These are phyloP conservation scores for Xanthia togata DNA, from an alignment of 2,888 invertebrate genomes.

Conservation along the genomic window DNA sequence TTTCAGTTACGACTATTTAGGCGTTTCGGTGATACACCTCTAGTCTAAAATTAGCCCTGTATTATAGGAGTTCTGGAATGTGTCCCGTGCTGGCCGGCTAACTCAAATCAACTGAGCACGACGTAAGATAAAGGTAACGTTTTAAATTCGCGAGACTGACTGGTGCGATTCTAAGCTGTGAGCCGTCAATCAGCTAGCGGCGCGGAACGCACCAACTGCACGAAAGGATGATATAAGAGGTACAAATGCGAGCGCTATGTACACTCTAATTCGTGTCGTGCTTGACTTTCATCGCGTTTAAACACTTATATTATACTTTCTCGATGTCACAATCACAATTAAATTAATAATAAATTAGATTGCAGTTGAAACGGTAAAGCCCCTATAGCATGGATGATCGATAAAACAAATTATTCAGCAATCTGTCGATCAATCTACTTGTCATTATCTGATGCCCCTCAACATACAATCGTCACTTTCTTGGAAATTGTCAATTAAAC, in stretches of 20 bases:
- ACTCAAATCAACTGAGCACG: conserved; percentile 57
- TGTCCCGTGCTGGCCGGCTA: conserved; percentile 60
- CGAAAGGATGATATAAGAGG: conserved; percentile 63
- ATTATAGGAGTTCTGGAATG: conserved; percentile 67
- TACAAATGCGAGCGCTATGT: conserved; percentile 38
- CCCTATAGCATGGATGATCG: conserved; percentile 9
- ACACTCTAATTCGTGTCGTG: conserved; percentile 36
- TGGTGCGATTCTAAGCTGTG: conserved; percentile 36
- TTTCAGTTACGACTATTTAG: conserved; percentile 55
- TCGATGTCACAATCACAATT: conserved; percentile 5
- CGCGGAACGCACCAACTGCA: conserved; percentile 59
- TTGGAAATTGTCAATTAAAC: conserved; percentile 36
- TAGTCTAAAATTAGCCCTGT: conserved; percentile 66
- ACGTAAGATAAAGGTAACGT: conserved; percentile 49
- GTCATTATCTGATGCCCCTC: conserved; percentile 40
- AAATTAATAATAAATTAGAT: conserved; percentile 3
- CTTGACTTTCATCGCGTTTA: conserved; percentile 38
- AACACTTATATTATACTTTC: conserved; percentile 25
- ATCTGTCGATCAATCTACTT: conserved; percentile 35
- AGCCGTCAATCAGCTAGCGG: conserved; percentile 57
- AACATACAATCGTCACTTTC: conserved; percentile 24
- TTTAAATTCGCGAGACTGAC: conserved; percentile 48
- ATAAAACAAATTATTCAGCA: conserved; percentile 33
- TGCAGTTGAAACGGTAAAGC: conserved; percentile 13
- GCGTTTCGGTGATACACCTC: conserved; percentile 57